Evolutionary conservation across 2,888 invertebrate genomes (phyloP).

Genomic region (Cordilura impudica): DNA sequence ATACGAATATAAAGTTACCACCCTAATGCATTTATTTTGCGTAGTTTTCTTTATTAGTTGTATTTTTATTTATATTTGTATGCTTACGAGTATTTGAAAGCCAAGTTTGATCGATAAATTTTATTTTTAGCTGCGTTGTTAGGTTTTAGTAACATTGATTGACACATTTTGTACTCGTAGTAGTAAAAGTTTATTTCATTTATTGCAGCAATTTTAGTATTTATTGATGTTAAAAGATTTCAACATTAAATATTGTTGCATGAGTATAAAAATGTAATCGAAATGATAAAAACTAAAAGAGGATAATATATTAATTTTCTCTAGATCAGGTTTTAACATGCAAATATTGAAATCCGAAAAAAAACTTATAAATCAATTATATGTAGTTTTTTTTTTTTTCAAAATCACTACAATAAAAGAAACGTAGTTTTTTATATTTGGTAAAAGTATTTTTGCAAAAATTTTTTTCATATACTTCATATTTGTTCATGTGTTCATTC

Average conservation of each 20-base stretch:
- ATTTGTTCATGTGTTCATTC: neutral
- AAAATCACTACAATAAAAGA: no score
- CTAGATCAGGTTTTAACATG: slow-evolving; percentile 42
- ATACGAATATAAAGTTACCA: no score
- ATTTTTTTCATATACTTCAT: neutral
- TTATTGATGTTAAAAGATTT: slow-evolving; percentile 26
- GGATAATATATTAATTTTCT: neutral
- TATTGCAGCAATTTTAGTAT: neutral
- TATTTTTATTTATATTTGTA: neutral
- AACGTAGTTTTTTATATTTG: neutral
- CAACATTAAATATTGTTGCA: neutral
- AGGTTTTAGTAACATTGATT: slow-evolving; percentile 43
- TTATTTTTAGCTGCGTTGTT: neutral
- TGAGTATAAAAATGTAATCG: neutral
- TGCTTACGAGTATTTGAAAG: neutral
- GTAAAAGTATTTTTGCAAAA: neutral
- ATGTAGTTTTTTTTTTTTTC: neutral
- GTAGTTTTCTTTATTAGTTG: neutral
- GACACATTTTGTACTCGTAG: slow-evolving; percentile 26
- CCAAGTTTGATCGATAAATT: slow-evolving; percentile 30
- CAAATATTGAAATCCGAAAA: slow-evolving; percentile 24
- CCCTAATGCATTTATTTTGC: no score
- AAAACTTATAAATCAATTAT: slow-evolving; percentile 17
- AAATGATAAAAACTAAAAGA: neutral
- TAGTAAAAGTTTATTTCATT: slow-evolving; percentile 39